Conservation (phyloP, 2,888 invertebrate genomes). For the Drosophila pseudotakahashii region DNA sequence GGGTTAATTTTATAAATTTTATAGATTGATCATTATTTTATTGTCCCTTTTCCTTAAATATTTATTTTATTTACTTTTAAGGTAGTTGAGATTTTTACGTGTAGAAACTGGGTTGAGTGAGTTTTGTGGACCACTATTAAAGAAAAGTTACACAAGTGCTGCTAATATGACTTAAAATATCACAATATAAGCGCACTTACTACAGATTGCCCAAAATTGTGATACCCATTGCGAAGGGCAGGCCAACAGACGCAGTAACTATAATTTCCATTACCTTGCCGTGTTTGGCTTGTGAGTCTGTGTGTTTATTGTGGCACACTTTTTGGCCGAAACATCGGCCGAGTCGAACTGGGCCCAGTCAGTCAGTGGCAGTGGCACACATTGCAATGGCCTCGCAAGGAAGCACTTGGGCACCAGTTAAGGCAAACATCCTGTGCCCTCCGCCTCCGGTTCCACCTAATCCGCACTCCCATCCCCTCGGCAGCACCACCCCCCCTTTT, state of each 20-base stretch:
- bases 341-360: conserved; percentile 36
- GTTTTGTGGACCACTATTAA: not conserved
- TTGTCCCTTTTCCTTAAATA: too few relatives aligned
- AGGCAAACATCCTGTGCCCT: conserved; percentile 67
- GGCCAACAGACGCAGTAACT: conserved; percentile 24
- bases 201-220: conserved; percentile 1
- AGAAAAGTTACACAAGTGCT: not conserved
- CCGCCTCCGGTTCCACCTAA: conserved; percentile 2
- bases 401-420: conserved; percentile 69
- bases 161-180: not conserved
- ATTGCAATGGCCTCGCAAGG: conserved; percentile 59
- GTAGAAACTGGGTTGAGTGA: not conserved
- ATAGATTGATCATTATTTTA: too few relatives aligned
- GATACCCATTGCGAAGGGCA: conserved; percentile 1
- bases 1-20: too few relatives aligned
- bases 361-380: conserved; percentile 42
- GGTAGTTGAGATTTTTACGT: too few relatives aligned
- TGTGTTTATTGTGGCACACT: conserved; percentile 61
- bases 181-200: too few relatives aligned
- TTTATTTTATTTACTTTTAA: too few relatives aligned
- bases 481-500: not conserved
- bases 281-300: conserved; percentile 16
- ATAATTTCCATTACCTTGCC: conserved; percentile 40
- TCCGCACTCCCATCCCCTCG: not conserved
- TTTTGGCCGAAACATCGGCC: conserved; percentile 46